These are phyloP conservation scores for Synanthedon formicaeformis DNA, from an alignment of 2,888 invertebrate genomes.

Conservation along the genomic window DNA sequence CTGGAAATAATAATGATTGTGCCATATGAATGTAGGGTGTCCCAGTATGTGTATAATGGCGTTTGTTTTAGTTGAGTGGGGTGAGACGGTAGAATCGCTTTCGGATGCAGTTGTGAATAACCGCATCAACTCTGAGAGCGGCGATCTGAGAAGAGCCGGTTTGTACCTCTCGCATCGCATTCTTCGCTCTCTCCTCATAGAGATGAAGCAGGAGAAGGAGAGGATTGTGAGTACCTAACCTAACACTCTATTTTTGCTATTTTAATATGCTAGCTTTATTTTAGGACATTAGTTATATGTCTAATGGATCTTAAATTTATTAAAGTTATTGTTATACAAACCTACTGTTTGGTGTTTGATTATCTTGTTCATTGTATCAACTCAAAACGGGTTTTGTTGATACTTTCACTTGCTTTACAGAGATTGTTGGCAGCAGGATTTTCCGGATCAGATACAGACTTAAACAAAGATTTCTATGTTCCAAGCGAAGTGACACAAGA, in stretches of 20 bases:
- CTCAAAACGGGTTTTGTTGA: no score
- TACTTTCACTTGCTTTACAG: neutral
- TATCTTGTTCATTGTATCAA: no score
- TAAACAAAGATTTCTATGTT: conserved; percentile 33
- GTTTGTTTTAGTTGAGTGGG: conserved; percentile 48
- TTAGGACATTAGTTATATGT: no score
- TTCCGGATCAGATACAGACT: neutral
- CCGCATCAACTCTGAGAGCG: conserved; percentile 34
- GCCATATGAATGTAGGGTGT: neutral
- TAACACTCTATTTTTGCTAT: neutral
- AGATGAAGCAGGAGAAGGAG: conserved; percentile 42
- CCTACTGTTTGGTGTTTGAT: no score
- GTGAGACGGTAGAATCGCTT: conserved; percentile 51
- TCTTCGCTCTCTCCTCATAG: conserved; percentile 25
- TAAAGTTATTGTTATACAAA: no score
- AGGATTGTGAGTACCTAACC: conserved; percentile 22
- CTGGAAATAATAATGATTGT: neutral
- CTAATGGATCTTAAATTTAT: no score
- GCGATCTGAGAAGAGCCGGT: conserved; percentile 36
- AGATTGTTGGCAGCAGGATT: neutral
- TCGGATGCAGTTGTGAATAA: conserved; percentile 45
- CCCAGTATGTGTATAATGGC: neutral
- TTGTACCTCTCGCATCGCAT: conserved; percentile 44
- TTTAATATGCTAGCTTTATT: neutral
- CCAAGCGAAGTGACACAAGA: conserved; percentile 20